Base-by-base conservation (phyloP, 2,113 vertebrate genomes). In the Polyodon spathula region DNA sequence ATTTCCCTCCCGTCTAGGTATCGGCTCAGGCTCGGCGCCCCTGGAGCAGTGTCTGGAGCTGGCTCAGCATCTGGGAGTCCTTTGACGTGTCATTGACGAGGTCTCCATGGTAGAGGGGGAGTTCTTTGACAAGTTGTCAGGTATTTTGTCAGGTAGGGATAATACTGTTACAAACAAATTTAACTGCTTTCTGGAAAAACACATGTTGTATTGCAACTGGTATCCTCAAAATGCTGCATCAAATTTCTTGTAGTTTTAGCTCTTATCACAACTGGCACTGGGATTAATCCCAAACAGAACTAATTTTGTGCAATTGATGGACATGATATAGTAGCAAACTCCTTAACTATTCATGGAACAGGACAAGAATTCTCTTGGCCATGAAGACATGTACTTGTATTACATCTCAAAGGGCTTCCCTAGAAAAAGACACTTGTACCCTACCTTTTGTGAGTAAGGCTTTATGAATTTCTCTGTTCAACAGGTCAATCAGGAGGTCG, bases 61-160 rank as follows among this genome's bases (percentile, higher is more conserved):
- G 74, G 94, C 94, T 0, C 91, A 91, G 78, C 76, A 93, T 42
- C 85, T 90, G 0, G 86, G 89, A 0, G 89, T 95, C 51, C 81
- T n/a, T n/a, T n/a, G n/a, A n/a, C n/a, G n/a, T n/a, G n/a, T 99
- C 79, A 93, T 99, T 0, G 95, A 99, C 2, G 95, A 98, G 81
- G 80, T 99, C 68, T 99, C 96, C 5, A 98, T 99, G 96, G 93
- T 99, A 66, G 93, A 97, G 8, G 94, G 90, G 0, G 85, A 88
- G 52, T 89, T 97, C 68, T 99, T 99, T 66, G 95, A 99, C 70
- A 99, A 88, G 73, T 83, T 99, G 11, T n/a, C n/a, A n/a, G n/a
- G n/a, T n/a, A n/a, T n/a, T n/a, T 98, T 40, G 92, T 94, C 38
- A 92, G 96, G 96, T 97, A 27, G 64, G 73, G 4, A 16, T 44